These are phyloP conservation scores for Hydropsyche tenuis DNA, from an alignment of 1,140 invertebrate species.

Conservation along the genomic window DNA sequence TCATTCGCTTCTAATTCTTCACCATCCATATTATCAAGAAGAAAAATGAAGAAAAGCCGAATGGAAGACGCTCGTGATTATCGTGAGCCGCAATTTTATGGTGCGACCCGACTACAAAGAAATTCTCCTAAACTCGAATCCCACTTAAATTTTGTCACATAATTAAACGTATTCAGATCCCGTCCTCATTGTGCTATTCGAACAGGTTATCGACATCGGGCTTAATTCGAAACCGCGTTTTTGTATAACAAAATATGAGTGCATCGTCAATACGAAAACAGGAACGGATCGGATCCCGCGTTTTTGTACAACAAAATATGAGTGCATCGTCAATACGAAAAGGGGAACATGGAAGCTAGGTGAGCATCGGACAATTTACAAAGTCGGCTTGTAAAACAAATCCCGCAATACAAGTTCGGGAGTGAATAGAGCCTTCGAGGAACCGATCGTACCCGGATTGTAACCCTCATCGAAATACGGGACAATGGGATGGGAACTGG, in stretches of 20 bases:
- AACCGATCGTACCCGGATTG: slow-evolving; percentile 17
- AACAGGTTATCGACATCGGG: too few relatives aligned
- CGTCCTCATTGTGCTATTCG: too few relatives aligned
- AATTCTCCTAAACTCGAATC: neutral
- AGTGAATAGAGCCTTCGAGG: slow-evolving; percentile 27
- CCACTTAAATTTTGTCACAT: neutral
- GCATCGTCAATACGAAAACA: too few relatives aligned
- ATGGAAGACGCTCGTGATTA: too few relatives aligned
- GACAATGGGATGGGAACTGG: neutral
- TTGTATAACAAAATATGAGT: too few relatives aligned
- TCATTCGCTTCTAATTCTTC: too few relatives aligned
- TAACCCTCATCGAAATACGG: slow-evolving; percentile 1
- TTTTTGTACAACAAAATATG: too few relatives aligned
- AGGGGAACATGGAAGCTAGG: too few relatives aligned
- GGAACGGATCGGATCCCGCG: too few relatives aligned
- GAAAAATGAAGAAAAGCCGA: neutral
- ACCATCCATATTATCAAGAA: too few relatives aligned
- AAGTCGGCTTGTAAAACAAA: slow-evolving; percentile 27
- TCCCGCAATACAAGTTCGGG: slow-evolving; percentile 28
- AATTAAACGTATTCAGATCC: slow-evolving; percentile 12
- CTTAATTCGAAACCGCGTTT: too few relatives aligned
- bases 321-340: too few relatives aligned
- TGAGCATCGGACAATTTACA: slow-evolving; percentile 10
- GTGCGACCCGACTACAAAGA: neutral
- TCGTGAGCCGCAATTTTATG: slow-evolving; percentile 21